Evolutionary conservation across 2,888 invertebrate species (phyloP).

Genomic region (Microctonus aethiopoides): DNA sequence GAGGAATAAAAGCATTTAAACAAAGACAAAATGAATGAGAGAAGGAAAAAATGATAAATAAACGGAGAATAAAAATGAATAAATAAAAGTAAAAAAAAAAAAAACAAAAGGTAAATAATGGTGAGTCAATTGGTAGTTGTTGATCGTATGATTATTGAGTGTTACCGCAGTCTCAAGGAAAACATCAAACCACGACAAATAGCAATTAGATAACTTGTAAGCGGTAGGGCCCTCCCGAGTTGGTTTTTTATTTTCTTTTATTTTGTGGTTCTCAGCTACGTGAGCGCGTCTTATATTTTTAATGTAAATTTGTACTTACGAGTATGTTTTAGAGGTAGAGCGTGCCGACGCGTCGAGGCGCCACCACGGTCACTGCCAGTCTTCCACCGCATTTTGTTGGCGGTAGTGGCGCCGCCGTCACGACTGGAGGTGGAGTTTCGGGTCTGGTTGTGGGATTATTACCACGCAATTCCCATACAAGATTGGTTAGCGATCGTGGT

Average conservation of each 20-base stretch:
- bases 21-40: not conserved
- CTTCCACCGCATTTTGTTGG: constrained; percentile 68
- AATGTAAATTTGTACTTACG: constrained; percentile 52
- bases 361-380: constrained; percentile 68
- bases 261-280: not conserved
- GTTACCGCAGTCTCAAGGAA: not conserved
- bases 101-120: not conserved
- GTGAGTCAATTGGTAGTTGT: constrained; percentile 1
- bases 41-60: not conserved
- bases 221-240: not conserved
- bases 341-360: constrained; percentile 66
- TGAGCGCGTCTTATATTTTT: not conserved
- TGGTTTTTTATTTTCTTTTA: not conserved
- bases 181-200: constrained; percentile 4
- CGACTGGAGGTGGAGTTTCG: constrained; percentile 63
- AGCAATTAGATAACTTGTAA: constrained; percentile 2
- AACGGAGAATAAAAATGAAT: not conserved
- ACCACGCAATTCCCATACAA: constrained; percentile 80
- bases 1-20: not conserved
- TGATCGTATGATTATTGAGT: constrained; percentile 13
- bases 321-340: constrained; percentile 67
- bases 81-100: not conserved
- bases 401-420: constrained; percentile 65
- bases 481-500: constrained; percentile 86
- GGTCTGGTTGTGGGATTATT: constrained; percentile 61